A percentile compares a stretch with the other conserved stretches of the same genome.
phyloP scores from a whole-genome alignment of 1,140 invertebrate genomes.

The Hyposmocoma kahamanoa region DNA sequence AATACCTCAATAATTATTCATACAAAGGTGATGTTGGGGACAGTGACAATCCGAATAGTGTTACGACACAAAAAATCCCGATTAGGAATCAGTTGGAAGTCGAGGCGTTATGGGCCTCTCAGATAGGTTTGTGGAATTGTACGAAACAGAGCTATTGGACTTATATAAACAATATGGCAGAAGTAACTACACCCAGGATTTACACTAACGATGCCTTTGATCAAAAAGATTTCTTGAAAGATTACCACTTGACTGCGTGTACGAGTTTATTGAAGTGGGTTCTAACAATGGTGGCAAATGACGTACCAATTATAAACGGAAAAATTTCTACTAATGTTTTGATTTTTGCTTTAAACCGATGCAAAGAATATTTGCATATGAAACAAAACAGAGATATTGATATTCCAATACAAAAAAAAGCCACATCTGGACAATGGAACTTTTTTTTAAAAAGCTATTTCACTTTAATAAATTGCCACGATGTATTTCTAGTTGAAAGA shows the following conservation, averaged over 20 bases:
- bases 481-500: constrained; percentile 53
- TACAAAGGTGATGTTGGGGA: background rate
- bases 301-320: constrained; percentile 52
- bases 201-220: constrained; percentile 73
- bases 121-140: constrained; percentile 76
- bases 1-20: constrained; percentile 18
- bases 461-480: constrained; percentile 54
- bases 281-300: constrained; percentile 66
- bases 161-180: constrained; percentile 72
- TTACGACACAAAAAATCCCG: too few relatives aligned
- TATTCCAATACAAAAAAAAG: constrained; percentile 35
- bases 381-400: constrained; percentile 74
- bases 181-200: constrained; percentile 74
- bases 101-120: constrained; percentile 75
- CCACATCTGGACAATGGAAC: constrained; percentile 78
- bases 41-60: constrained; percentile 73
- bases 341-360: constrained; percentile 75
- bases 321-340: constrained; percentile 68
- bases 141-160: constrained; percentile 77
- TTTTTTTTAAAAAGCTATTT: constrained; percentile 78
- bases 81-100: too few relatives aligned
- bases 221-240: constrained; percentile 70
- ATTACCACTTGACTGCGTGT: constrained; percentile 86
- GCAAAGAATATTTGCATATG: constrained; percentile 69
- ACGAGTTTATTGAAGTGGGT: constrained; percentile 87